Percentiles rank a stretch among this genome's conserved stretches.
These are phyloP conservation scores for Brevipalpus yothersi DNA, from an alignment of 1,140 invertebrate genomes.

Conservation along the genomic window DNA sequence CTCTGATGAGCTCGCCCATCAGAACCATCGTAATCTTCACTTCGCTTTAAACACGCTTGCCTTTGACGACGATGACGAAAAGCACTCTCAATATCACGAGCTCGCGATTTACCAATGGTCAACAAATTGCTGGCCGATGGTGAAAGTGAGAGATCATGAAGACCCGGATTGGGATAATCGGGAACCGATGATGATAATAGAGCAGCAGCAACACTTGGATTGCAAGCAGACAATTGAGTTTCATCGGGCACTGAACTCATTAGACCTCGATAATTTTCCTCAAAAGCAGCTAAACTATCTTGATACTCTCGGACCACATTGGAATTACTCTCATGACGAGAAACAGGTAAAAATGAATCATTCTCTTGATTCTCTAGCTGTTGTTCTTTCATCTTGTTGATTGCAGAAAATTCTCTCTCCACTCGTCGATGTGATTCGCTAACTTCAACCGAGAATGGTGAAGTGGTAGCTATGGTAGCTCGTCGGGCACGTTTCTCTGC, in stretches of 20 bases:
- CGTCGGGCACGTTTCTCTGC: constrained; percentile 5
- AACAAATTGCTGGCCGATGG: background rate
- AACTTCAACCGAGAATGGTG: background rate
- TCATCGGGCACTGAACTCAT: background rate
- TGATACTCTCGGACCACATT: background rate
- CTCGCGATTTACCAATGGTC: constrained; percentile 3
- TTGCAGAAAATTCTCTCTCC: background rate
- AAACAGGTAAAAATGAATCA: background rate
- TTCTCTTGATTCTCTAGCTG: background rate
- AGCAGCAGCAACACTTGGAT: too few relatives aligned
- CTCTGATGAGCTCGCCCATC: background rate
- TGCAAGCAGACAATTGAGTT: background rate
- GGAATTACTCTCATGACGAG: background rate
- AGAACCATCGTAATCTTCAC: background rate
- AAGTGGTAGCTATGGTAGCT: constrained; percentile 9
- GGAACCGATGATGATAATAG: background rate
- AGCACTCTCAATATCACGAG: constrained; percentile 1
- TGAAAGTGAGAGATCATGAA: background rate
- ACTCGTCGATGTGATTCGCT: background rate
- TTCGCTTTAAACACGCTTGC: background rate
- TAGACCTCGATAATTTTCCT: constrained; percentile 1
- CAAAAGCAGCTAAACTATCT: constrained; percentile 2
- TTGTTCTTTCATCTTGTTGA: background rate
- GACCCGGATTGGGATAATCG: background rate
- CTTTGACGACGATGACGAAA: background rate